Base-by-base conservation (phyloP, 2,113 vertebrate species). In the Psettodes erumei region DNA sequence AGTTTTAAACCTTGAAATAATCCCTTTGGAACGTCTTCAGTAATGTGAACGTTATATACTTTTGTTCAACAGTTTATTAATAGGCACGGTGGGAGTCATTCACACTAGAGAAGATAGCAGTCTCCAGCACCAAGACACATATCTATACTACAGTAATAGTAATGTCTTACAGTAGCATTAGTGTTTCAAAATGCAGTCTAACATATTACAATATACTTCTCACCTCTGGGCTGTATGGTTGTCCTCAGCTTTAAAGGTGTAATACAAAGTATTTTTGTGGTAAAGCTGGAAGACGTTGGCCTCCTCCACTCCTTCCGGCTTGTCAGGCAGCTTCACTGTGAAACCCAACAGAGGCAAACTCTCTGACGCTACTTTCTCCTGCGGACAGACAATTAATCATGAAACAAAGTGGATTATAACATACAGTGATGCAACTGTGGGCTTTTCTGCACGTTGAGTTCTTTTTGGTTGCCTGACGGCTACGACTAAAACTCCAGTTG, bases 211-310 rank as follows among this genome's bases (percentile, higher is more conserved):
- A 56, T 43, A 12, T 58, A 47, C 19, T 21, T 56, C 73, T 27
- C 92, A 99, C 98, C 97, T 99, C 90, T 95, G 95, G 69, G 97
- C 97, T 42, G 95, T 94, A 89, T 48, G 82, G 88, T 90, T 93
- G 64, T 98, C 95, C 72, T 96, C 95, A 5, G 98, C 96, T 92
- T 93, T 95, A 90, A 99, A 98, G 81, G 95, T 96, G 69, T 98
- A 99, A 84, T 96, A 99, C 50, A 99, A 92, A 9, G 95, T 97
- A 85, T 97, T 96, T 94, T 99, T 99, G 93, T 99, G 98, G 91
- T 97, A 98, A 70, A 99, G 96, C 86, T 98, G 96, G 80, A 99
- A 99, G 80, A 96, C 81, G 3, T 89, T 93, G 47, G 93, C 75
- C 13, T 93, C 90, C 37, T 96, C 94, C 0, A 62, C 94, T 70